These are phyloP conservation scores for Pomacea canaliculata DNA, from an alignment of 2,888 invertebrate species.

Conservation along the genomic window DNA sequence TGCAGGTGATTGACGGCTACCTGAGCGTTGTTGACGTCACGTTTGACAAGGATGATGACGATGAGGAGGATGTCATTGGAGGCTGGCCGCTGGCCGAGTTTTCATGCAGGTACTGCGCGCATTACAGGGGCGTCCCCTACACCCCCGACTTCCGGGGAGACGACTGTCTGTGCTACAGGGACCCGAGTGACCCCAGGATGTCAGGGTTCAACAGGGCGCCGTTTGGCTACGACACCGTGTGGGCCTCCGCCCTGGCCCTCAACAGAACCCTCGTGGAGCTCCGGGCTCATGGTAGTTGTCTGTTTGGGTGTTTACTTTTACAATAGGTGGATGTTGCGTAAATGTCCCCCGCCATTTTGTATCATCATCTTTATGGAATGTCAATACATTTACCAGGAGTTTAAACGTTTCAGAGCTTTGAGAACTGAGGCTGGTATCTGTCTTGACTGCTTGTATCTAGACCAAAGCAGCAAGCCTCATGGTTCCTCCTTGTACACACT, in stretches of 20 bases:
- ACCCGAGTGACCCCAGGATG: neutral
- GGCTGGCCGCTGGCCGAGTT: neutral
- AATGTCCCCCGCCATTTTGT: no score
- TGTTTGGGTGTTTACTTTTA: no score
- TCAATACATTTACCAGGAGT: no score
- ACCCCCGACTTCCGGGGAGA: neutral
- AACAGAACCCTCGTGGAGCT: constrained; percentile 27
- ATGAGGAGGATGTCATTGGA: neutral
- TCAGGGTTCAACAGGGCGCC: constrained; percentile 26
- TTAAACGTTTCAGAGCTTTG: no score
- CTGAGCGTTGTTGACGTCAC: constrained; percentile 23
- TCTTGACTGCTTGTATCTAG: no score
- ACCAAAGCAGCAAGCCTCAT: no score
- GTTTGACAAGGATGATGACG: neutral
- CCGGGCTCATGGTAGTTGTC: neutral
- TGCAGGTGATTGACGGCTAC: constrained; percentile 33
- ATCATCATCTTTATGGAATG: no score
- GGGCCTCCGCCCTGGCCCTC: constrained; percentile 39
- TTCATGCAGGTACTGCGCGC: neutral
- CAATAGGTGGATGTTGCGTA: no score
- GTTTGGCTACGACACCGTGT: constrained; percentile 36
- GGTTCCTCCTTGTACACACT: no score
- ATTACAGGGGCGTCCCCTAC: neutral
- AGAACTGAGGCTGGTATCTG: no score
- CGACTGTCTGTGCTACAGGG: no score